Evolutionary conservation across 2,113 vertebrate genomes (phyloP).

Genomic region (Nothobranchius kuhntae): DNA sequence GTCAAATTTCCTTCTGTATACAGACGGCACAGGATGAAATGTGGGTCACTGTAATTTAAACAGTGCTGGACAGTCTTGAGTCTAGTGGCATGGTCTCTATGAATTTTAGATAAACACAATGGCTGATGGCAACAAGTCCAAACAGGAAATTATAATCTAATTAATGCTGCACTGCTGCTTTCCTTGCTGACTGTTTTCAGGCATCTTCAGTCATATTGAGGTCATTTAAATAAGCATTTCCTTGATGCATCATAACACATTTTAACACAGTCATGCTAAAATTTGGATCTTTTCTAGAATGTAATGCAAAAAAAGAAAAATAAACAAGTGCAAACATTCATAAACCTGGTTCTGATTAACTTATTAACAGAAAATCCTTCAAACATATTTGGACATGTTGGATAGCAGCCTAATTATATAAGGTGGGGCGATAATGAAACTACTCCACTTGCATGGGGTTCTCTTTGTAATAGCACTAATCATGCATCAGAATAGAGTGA

Average conservation of each 20-base stretch:
- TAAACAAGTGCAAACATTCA: too few relatives aligned
- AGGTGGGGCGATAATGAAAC: not conserved
- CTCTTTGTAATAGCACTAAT: slow-evolving; percentile 32
- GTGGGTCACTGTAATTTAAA: not conserved
- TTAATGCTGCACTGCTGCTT: slow-evolving; percentile 36
- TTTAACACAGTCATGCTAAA: too few relatives aligned
- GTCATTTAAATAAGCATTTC: not conserved
- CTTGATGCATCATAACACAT: not conserved
- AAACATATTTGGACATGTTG: not conserved
- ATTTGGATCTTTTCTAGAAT: too few relatives aligned
- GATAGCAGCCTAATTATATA: not conserved
- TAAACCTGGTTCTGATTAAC: not conserved
- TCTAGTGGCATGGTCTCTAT: slow-evolving; percentile 24
- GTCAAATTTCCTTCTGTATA: slow-evolving; percentile 4
- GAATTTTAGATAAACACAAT: slow-evolving; percentile 51
- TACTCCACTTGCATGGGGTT: slow-evolving; percentile 6
- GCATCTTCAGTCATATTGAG: slow-evolving; percentile 1
- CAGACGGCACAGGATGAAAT: not conserved
- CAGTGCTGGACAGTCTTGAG: slow-evolving; percentile 35
- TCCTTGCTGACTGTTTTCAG: slow-evolving; percentile 24
- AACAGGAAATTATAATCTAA: slow-evolving; percentile 32
- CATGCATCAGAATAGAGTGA: slow-evolving; percentile 12
- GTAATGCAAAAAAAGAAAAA: too few relatives aligned
- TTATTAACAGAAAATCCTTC: not conserved
- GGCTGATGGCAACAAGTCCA: slow-evolving; percentile 36